phyloP scores from a whole-genome alignment of 2,797 vertebrate genomes.

The Aselliscus stoliczkanus region DNA sequence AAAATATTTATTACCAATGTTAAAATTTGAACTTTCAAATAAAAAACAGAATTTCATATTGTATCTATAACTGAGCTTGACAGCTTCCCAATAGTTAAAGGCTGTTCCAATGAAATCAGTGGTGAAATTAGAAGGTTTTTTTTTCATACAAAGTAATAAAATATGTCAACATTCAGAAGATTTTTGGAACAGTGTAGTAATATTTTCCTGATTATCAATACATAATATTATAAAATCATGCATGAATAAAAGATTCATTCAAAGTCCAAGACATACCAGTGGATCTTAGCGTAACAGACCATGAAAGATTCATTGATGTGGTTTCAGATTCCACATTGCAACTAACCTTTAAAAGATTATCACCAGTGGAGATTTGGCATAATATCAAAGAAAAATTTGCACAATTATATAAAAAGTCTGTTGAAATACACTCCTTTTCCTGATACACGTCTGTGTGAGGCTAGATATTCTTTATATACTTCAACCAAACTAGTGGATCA shows the following conservation, averaged over 20 bases:
- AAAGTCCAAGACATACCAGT: neutral
- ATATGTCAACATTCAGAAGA: neutral
- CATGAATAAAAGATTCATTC: neutral
- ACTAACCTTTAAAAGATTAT: conserved; percentile 34
- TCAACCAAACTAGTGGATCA: conserved; percentile 26
- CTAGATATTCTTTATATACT: neutral
- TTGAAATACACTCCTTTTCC: neutral
- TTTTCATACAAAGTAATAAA: neutral
- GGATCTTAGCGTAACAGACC: neutral
- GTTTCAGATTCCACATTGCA: conserved; percentile 28
- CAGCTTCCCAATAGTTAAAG: neutral
- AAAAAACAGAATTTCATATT: conserved; percentile 34
- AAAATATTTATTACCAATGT: conserved; percentile 23
- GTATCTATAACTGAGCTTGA: neutral
- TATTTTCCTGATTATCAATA: conserved; percentile 48
- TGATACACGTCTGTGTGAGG: neutral
- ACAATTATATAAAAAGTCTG: conserved; percentile 22
- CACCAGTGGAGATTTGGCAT: conserved; percentile 33
- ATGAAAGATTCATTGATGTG: conserved; percentile 41
- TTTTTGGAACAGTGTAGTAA: neutral
- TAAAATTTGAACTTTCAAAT: conserved; percentile 37
- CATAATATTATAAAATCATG: conserved; percentile 17
- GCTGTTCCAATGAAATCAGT: neutral
- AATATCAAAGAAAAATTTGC: conserved; percentile 31
- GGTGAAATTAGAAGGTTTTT: neutral